phyloP scores from a whole-genome alignment of 2,797 vertebrate species.

The Pseudocheirus occidentalis region DNA sequence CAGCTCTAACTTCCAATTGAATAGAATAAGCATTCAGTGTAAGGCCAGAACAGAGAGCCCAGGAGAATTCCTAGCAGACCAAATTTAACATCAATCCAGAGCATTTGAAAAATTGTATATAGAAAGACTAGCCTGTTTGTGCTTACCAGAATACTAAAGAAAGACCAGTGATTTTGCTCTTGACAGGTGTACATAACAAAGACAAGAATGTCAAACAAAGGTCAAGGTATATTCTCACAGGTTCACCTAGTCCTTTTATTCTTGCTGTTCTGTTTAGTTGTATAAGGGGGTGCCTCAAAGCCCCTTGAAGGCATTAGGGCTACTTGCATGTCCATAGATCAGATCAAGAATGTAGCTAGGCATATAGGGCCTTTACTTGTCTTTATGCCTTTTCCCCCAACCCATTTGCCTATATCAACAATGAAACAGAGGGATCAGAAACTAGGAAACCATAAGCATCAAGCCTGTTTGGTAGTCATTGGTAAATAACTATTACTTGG shows the following conservation, averaged over 20 bases:
- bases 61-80: neutral
- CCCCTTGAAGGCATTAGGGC: neutral
- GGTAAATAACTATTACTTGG: neutral
- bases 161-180: neutral
- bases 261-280: neutral
- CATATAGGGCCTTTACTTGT: neutral
- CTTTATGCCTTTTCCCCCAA: neutral
- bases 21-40: neutral
- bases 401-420: neutral
- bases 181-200: neutral
- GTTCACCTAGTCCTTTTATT: neutral
- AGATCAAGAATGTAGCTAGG: neutral
- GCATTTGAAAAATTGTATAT: neutral
- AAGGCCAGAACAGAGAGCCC: conserved; percentile 10
- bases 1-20: neutral
- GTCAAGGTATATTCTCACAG: neutral
- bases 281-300: neutral
- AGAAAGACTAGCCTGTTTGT: neutral
- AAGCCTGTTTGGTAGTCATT: neutral
- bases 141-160: neutral
- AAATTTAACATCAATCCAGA: neutral
- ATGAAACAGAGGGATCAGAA: neutral
- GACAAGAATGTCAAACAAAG: neutral
- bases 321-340: neutral
- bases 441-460: neutral